Conservation (phyloP, 2,888 invertebrate species). For the Eucera pruinosa region DNA sequence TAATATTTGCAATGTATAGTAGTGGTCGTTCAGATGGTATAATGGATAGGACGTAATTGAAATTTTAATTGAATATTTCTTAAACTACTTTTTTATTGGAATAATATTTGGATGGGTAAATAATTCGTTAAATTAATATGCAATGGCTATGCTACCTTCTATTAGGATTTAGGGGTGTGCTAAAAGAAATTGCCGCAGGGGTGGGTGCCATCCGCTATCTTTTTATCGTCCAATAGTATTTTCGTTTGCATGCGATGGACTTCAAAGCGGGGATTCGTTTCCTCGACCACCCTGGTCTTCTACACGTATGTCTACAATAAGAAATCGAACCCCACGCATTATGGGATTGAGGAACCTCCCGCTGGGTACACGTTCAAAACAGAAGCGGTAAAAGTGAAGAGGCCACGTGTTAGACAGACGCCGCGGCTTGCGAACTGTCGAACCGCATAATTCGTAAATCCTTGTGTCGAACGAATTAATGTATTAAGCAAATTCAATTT, state of each 20-base stretch:
- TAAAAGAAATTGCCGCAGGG: conserved; percentile 23
- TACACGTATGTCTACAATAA: conserved; percentile 53
- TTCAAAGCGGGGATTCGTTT: conserved; percentile 44
- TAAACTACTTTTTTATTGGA: background rate
- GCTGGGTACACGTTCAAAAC: conserved; percentile 78
- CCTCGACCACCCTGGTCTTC: conserved; percentile 8
- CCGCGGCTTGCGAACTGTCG: conserved; percentile 81
- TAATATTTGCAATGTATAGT: too few species aligned
- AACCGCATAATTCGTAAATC: conserved; percentile 77
- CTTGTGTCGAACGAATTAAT: conserved; percentile 74
- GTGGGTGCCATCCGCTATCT: background rate
- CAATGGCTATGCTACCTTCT: background rate
- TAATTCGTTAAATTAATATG: background rate
- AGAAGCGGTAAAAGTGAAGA: conserved; percentile 76
- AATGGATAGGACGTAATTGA: too few species aligned
- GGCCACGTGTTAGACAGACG: conserved; percentile 77
- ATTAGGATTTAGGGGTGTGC: conserved; percentile 5
- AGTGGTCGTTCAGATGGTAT: too few species aligned
- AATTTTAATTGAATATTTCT: background rate
- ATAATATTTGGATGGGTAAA: background rate
- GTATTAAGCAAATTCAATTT: conserved; percentile 65
- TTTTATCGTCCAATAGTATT: conserved; percentile 7
- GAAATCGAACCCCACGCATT: conserved; percentile 67
- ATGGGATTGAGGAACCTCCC: conserved; percentile 63
- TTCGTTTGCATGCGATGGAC: conserved; percentile 42